A percentile compares a stretch with the other conserved stretches of the same genome.
Conservation (phyloP, 1,140 invertebrate species). For the Paracyclopina nana region DNA sequence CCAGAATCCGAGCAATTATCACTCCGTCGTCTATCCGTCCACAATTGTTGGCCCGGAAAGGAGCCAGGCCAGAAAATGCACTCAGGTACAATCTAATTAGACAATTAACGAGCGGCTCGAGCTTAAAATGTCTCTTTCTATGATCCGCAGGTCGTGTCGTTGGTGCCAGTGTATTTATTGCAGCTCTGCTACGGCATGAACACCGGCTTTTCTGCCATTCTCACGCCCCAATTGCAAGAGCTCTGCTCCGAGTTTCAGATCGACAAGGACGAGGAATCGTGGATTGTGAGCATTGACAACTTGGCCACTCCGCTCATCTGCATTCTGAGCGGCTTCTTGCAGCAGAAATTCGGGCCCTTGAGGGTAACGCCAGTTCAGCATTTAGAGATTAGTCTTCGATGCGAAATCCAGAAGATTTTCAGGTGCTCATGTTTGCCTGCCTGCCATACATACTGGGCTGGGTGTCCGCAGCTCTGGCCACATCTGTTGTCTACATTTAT, state of each 20-base stretch:
- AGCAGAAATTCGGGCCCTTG: background rate
- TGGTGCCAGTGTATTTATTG: slow-evolving; percentile 6
- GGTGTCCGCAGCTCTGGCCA: background rate
- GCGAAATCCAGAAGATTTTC: no score
- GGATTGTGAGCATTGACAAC: slow-evolving; percentile 8
- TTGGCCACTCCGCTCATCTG: background rate
- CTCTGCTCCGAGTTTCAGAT: slow-evolving; percentile 6
- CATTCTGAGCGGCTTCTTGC: background rate
- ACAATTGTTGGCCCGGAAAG: no score
- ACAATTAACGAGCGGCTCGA: no score
- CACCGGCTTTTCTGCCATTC: slow-evolving; percentile 10
- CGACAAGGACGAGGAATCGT: background rate
- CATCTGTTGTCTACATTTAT: background rate
- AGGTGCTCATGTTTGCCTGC: background rate
- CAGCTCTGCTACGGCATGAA: slow-evolving; percentile 14
- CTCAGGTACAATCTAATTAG: no score
- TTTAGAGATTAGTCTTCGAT: background rate
- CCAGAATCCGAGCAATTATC: no score
- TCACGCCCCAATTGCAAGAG: slow-evolving; percentile 9
- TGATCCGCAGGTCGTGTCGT: background rate
- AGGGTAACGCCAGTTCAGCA: no score
- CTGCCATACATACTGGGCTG: background rate
- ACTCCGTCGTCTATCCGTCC: no score
- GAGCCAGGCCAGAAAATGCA: no score
- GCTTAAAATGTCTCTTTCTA: no score